Base-by-base conservation (phyloP, 2,888 invertebrate species). In the Tillus elongatus region DNA sequence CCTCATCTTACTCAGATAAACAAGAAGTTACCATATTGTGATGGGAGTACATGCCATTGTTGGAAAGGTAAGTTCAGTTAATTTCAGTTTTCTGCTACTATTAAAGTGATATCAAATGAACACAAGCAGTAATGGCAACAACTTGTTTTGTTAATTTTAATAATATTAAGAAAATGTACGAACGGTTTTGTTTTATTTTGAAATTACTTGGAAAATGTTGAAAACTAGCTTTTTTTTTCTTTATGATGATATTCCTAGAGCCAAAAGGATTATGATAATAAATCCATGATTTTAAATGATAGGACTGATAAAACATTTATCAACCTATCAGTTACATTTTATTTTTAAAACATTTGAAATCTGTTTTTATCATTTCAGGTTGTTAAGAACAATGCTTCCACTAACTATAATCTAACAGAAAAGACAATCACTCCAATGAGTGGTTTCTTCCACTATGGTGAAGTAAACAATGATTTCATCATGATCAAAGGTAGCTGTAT, bases 371-470 rank as follows among this genome's bases (percentile, higher is more conserved):
- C 44, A 24, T 61, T 62, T 2, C 50, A 79, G 82, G 73, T 92
- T 36, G 75, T 95, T 52, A 95, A 92, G 69, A 97, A 95, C 72
- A 99, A 97, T 67, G 98, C 93, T 33, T 86, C 89, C 2, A 99
- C 98, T 35, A 92, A 95, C 52, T 95, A 92, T 66, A 95, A 96
- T 72, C 71, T 91, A 51, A 90, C 92, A 24, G 91, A 92, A 60
- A 96, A 96, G 69, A 82, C 87, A 37, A 97, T 99, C 65, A 99
- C 96, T 3, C 98, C 98, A 13, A 92, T 99, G 92, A 98, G 98
- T 69, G 98, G 98, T 49, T 99, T 98, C 77, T 96, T 96, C 43
- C 97, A 98, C 64, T 99, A 99, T 67, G 98, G 98, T 67, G 90
- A 95, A 70, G 96, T 99, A 27, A 96, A 95, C 67, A 92, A 97